Conservation (phyloP, 2,888 invertebrate species). For the Troides oblongomaculatus region DNA sequence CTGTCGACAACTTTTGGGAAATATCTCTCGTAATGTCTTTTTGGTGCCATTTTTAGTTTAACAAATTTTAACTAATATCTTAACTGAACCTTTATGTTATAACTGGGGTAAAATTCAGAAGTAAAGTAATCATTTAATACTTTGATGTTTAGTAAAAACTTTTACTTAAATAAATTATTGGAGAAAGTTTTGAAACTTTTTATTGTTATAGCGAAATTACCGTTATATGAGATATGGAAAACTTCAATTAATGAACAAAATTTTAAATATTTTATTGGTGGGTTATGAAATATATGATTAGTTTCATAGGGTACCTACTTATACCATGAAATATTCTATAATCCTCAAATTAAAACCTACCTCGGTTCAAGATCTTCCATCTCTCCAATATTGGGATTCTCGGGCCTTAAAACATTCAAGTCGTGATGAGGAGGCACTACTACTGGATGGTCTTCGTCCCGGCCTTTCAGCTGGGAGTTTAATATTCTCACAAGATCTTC, state of each 20-base stretch:
- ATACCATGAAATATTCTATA: not conserved
- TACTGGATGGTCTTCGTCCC: slow-evolving; percentile 75
- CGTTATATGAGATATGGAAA: not conserved
- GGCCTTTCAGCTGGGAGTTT: slow-evolving; percentile 72
- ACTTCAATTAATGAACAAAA: no score
- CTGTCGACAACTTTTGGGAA: slow-evolving; percentile 71
- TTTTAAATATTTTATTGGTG: no score
- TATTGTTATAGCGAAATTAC: not conserved
- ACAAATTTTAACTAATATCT: slow-evolving; percentile 75
- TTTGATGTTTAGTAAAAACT: not conserved
- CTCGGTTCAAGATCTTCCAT: slow-evolving; percentile 81
- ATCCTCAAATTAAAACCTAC: slow-evolving; percentile 55
- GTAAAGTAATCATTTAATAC: not conserved
- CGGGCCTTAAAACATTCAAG: slow-evolving; percentile 73
- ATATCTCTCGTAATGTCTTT: slow-evolving; percentile 76
- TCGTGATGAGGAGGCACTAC: slow-evolving; percentile 75
- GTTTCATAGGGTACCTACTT: not conserved
- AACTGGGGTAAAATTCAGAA: not conserved
- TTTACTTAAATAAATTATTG: not conserved
- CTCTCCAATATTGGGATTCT: slow-evolving; percentile 86
- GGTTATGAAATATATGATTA: no score
- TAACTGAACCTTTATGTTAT: slow-evolving; percentile 43
- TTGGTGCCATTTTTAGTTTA: slow-evolving; percentile 68
- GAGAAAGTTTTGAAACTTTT: not conserved
- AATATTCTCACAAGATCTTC: slow-evolving; percentile 81